Evolutionary conservation across 2,888 invertebrate genomes (phyloP), one percentile per base, ranked within the genome.

Genomic region (Catocala sponsa): DNA sequence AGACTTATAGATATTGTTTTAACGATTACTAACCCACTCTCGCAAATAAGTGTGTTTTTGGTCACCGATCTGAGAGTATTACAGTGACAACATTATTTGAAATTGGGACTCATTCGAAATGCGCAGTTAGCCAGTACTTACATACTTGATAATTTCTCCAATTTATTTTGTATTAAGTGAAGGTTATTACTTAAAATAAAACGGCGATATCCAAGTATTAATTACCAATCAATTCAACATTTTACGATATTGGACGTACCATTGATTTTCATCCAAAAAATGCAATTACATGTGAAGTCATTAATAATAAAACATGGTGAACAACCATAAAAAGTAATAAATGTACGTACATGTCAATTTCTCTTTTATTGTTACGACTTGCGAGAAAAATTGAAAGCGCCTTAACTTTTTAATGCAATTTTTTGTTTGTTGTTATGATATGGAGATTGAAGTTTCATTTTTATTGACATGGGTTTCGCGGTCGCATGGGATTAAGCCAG

Each of bases 301-400:
- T 43, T 15, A 48, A 42, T 15, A n/a, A 42, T n/a, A 15, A 25
- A 52, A 51, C 32, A 15, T 46, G 46, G 46, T 33, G 32, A 41
- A 41, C 32, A 47, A 4, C 41, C 25, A 35, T 56, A 52, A 52
- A 38, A 50, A 4, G 7, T 50, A 42, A 10, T 35, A 55, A 55
- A 38, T 52, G 12, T 56, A 52, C 25, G 42, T 43, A 50, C 42
- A 49, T 55, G 33, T 52, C 33, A 57, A 62, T 62, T 62, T 62
- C 62, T 48, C 62, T 62, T 62, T 62, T 62, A 62, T 56, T 57
- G 56, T 52, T 57, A 62, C 43, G 35, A 15, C 43, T 53, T 15
- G 47, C 32, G 25, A 52, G 53, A 56, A 60, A 58, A 35, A 44
- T 49, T 57, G 48, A 57, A 62, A 60, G 55, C 44, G 46, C 13